Conservation (phyloP, 1,140 invertebrate genomes). For the Babylonia areolata region DNA sequence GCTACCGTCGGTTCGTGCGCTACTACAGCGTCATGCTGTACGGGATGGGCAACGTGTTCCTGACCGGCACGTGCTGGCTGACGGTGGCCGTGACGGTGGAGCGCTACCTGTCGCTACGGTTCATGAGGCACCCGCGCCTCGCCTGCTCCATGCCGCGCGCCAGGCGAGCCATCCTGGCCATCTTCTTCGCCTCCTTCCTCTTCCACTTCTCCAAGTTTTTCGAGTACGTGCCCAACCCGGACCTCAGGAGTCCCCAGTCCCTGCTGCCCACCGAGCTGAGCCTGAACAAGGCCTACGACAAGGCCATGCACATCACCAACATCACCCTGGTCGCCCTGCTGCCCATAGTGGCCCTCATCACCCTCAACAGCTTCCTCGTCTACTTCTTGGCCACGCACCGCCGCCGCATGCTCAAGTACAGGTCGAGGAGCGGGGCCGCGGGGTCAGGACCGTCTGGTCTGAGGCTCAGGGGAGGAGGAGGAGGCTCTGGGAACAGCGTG, state of each 20-base stretch:
- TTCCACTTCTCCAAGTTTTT: conserved; percentile 88
- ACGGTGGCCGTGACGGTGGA: conserved; percentile 95
- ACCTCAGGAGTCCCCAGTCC: conserved; percentile 76
- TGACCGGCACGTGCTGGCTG: conserved; percentile 93
- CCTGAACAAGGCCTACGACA: conserved; percentile 82
- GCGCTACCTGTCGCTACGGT: conserved; percentile 95
- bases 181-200: conserved; percentile 86
- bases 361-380: conserved; percentile 93
- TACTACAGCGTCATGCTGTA: conserved; percentile 77
- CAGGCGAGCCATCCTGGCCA: conserved; percentile 87
- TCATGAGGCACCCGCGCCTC: conserved; percentile 89
- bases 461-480: not conserved
- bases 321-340: conserved; percentile 83
- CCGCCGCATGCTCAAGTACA: conserved; percentile 57
- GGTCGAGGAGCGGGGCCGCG: not conserved
- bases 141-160: conserved; percentile 93
- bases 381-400: conserved; percentile 88
- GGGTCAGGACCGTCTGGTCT: not conserved
- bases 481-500: conserved; percentile 19
- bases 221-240: conserved; percentile 63
- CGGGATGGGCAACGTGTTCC: conserved; percentile 89
- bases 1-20: conserved; percentile 47
- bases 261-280: conserved; percentile 83
- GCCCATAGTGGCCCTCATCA: conserved; percentile 91
- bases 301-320: conserved; percentile 52